phyloP scores from a whole-genome alignment of 2,888 invertebrate genomes.

The Litoditis marina region DNA sequence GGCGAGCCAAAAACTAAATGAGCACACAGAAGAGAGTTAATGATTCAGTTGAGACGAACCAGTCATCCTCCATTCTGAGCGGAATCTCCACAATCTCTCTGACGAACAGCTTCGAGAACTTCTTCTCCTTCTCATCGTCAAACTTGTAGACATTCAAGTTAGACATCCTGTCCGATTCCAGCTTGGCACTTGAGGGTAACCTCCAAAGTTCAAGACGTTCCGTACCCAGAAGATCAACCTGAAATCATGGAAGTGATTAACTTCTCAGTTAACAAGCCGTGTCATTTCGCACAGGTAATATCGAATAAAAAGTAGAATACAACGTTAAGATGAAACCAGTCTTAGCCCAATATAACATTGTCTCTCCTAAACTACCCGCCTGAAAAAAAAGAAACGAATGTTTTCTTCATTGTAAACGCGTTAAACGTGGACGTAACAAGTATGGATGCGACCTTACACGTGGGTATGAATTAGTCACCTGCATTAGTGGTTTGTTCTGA shows the following conservation, averaged over 20 bases:
- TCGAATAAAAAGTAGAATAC: neutral
- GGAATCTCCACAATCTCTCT: slow-evolving; percentile 32
- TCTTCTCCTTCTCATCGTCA: slow-evolving; percentile 30
- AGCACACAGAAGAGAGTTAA: neutral
- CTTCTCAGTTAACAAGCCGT: no score
- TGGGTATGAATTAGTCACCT: no score
- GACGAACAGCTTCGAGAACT: slow-evolving; percentile 40
- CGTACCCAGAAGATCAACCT: slow-evolving; percentile 28
- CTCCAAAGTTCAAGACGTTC: slow-evolving; percentile 56
- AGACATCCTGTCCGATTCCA: slow-evolving; percentile 37
- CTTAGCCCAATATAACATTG: neutral
- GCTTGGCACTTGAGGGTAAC: slow-evolving; percentile 34
- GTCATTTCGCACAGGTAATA: neutral
- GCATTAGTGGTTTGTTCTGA: slow-evolving; percentile 31
- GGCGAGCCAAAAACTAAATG: neutral
- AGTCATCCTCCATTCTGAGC: slow-evolving; percentile 15
- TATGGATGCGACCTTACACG: no score
- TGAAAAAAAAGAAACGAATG: no score
- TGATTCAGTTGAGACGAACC: slow-evolving; percentile 1
- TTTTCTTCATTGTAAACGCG: no score
- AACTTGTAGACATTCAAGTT: slow-evolving; percentile 39
- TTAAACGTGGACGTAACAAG: no score
- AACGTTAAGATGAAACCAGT: neutral
- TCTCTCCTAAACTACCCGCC: neutral
- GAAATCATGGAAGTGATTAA: neutral